Base-by-base conservation (phyloP, 1,140 invertebrate species). In the Lutraria rhynchaena region DNA sequence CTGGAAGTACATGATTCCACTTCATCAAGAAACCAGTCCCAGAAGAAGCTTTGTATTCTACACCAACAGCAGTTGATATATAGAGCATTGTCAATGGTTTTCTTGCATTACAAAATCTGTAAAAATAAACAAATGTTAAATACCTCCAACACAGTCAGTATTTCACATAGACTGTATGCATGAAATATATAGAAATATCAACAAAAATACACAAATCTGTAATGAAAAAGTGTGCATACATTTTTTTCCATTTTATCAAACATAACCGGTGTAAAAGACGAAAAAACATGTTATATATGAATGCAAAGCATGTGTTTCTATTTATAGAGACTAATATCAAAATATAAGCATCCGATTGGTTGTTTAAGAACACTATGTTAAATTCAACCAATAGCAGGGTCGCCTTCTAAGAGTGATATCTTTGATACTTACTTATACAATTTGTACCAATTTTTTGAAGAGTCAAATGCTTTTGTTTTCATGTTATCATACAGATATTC, bases 61-160 rank as follows among this genome's bases (percentile, higher is more conserved):
- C 0, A 44, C 35, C 37, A 27, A 65, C 13, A n/a, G 41, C 61
- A n/a, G 61, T 46, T 3, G 27, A 2, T 27, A 65, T 33, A 24
- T 65, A 65, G n/a, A 33, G 5, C 37, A 65, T n/a, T 15, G 37
- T 5, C 2, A 13, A 22, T 65, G 61, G 61, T 65, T 5, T 33
- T 7, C 46, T 41, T 5, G 35, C 41, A 46, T 65, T 65, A 37
- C 61, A 65, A 37, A 29, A 65, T 7, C 61, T 65, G 37, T 24
- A 44, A 5, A 55, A 55, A 41, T 41, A n/a, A n/a, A n/a, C n/a
- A n/a, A n/a, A n/a, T n/a, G n/a, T n/a, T n/a, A n/a, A n/a, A n/a
- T n/a, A n/a, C n/a, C n/a, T n/a, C n/a, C n/a, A n/a, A n/a, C n/a
- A n/a, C n/a, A n/a, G n/a, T n/a, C n/a, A n/a, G n/a, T n/a, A n/a